Evolutionary conservation across 2,113 vertebrate species (phyloP), one percentile per base, ranked within the genome.

Genomic region (Polypterus senegalus): DNA sequence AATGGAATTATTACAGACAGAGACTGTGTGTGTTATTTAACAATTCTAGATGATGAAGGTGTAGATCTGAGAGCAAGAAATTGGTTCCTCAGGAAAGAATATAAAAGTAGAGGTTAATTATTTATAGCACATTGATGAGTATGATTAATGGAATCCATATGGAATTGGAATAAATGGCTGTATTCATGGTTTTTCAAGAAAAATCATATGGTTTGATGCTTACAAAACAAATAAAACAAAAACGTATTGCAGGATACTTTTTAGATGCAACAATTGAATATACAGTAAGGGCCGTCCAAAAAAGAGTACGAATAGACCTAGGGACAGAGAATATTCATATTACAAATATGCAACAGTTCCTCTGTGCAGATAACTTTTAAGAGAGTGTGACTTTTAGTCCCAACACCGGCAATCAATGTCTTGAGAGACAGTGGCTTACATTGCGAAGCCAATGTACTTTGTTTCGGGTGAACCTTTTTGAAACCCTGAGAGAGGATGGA

Each of bases 151-250:
- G 47, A 67, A 61, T 9, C 62, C 67, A 43, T 67, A 65, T 52
- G 55, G 61, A 46, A 72, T 67, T 5, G 46, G 61, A 4, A 64
- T 67, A 46, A 66, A 54, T 57, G 48, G 67, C 9, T 67, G 60
- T 6, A 69, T 58, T 43, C 55, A 69, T 58, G 55, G 59, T 9
- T 61, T 71, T 54, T 67, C 66, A 1, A 49, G 48, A n/a, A 71
- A 51, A 27, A 27, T 69, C 0, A 63, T 71, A 48, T 66, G 48
- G 59, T 59, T 63, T 44, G 61, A 69, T 55, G 61, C 61, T 2
- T 61, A 59, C 51, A 67, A 63, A 61, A 67, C 65, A 53, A 69
- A 65, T 57, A 72, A 9, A 69, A 47, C 70, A 64, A 48, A 10
- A 49, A 4, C 27, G 66, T n/a, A 70, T 69, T 43, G 61, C 62